These are phyloP conservation scores for Anolis sagrei DNA, from an alignment of 2,113 vertebrate genomes.

Conservation along the genomic window DNA sequence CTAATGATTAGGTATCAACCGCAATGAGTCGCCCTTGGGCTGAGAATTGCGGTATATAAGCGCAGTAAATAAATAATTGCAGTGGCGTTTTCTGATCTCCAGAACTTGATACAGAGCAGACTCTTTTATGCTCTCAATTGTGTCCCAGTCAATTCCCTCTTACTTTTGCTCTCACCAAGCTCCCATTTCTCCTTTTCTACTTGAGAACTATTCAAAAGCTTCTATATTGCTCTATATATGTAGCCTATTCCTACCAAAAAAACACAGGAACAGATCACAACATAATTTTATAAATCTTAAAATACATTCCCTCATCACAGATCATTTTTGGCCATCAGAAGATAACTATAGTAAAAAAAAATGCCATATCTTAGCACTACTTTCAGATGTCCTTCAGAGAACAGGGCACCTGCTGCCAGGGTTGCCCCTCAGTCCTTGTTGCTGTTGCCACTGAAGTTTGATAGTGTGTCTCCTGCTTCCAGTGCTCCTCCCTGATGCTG, in stretches of 20 bases:
- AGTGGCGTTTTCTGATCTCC: background rate
- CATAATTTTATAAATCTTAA: background rate
- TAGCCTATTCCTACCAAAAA: background rate
- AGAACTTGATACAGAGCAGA: background rate
- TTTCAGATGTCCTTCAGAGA: background rate
- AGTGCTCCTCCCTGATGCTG: slow-evolving; percentile 96
- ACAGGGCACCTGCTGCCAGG: background rate
- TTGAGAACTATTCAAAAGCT: background rate
- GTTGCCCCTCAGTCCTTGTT: background rate
- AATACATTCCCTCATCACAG: background rate
- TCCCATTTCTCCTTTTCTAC: background rate
- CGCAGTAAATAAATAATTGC: no score
- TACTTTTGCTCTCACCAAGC: background rate
- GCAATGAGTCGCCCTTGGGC: no score
- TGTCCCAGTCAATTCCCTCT: background rate
- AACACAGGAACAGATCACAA: background rate
- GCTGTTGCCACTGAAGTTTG: background rate
- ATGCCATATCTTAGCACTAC: background rate
- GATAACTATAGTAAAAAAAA: background rate
- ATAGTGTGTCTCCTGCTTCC: background rate
- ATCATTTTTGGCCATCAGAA: background rate
- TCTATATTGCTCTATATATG: background rate
- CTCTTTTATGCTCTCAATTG: background rate
- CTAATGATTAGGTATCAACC: no score
- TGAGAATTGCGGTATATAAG: no score